These are phyloP conservation scores for Zaprionus obscuricornis DNA, from an alignment of 2,888 invertebrate genomes.

Conservation along the genomic window DNA sequence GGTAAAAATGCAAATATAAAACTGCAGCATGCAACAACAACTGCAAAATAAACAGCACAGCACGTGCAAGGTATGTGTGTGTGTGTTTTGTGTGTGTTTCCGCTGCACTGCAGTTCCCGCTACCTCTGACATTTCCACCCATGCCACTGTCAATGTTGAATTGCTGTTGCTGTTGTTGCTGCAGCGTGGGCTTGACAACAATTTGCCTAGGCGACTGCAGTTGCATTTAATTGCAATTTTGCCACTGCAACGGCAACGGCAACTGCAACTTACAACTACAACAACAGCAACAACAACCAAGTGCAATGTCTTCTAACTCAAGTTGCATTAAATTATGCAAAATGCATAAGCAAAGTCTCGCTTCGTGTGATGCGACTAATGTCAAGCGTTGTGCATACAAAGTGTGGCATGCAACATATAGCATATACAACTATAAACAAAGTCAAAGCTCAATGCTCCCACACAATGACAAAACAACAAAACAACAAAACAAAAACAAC, in stretches of 20 bases:
- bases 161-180: slow-evolving; percentile 32
- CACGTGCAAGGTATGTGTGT: slow-evolving; percentile 56
- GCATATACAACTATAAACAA: slow-evolving; percentile 19
- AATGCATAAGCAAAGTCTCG: slow-evolving; percentile 18
- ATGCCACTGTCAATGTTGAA: slow-evolving; percentile 42
- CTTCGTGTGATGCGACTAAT: slow-evolving; percentile 47
- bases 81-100: no score
- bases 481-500: neutral
- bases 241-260: slow-evolving; percentile 31
- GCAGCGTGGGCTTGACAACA: slow-evolving; percentile 40
- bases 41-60: slow-evolving; percentile 20
- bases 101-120: no score
- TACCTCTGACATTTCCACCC: slow-evolving; percentile 1
- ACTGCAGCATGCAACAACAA: neutral
- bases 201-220: slow-evolving; percentile 59
- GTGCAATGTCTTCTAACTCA: slow-evolving; percentile 55
- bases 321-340: slow-evolving; percentile 58
- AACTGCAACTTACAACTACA: slow-evolving; percentile 25
- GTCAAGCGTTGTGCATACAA: slow-evolving; percentile 69
- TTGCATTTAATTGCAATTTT: slow-evolving; percentile 71
- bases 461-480: slow-evolving; percentile 4
- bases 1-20: slow-evolving; percentile 51
- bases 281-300: slow-evolving; percentile 33
- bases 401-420: slow-evolving; percentile 36
- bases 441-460: slow-evolving; percentile 63